Percentiles rank a stretch among this genome's conserved stretches.
Evolutionary conservation across 1,140 invertebrate species (phyloP).

Genomic region (Sitophilus oryzae): DNA sequence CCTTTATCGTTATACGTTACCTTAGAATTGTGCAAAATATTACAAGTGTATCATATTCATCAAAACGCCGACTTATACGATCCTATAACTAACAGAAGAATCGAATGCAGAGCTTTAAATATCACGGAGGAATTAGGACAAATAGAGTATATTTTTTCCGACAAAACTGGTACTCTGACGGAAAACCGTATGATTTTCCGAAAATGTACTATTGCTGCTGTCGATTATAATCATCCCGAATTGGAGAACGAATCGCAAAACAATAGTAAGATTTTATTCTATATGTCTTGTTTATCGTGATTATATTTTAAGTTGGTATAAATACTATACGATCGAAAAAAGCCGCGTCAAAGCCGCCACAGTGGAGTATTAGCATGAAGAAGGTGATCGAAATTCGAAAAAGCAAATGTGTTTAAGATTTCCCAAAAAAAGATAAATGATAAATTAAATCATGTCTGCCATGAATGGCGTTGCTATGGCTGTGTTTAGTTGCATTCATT

Average conservation of each 20-base stretch:
- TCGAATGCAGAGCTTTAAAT: constrained; percentile 93
- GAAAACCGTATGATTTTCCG: constrained; percentile 97
- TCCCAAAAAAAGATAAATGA: too few species aligned
- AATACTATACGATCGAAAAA: too few species aligned
- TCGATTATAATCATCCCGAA: constrained; percentile 80
- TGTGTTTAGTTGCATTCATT: too few species aligned
- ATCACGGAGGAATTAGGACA: constrained; percentile 96
- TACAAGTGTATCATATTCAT: constrained; percentile 94
- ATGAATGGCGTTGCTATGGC: too few species aligned
- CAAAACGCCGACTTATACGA: constrained; percentile 85
- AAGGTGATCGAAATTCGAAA: too few species aligned
- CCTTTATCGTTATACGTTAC: constrained; percentile 95
- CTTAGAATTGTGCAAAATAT: constrained; percentile 92
- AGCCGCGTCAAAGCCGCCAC: too few species aligned
- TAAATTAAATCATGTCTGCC: too few species aligned
- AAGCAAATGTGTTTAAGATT: too few species aligned
- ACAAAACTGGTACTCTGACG: constrained; percentile 96
- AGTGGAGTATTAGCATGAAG: too few species aligned
- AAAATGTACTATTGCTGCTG: constrained; percentile 79
- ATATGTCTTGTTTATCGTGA: too few species aligned
- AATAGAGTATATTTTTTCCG: constrained; percentile 94
- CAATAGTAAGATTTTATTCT: too few species aligned
- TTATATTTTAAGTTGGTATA: too few species aligned
- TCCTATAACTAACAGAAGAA: constrained; percentile 70
- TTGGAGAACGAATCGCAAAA: constrained; percentile 46